Evolutionary conservation across 2,113 vertebrate genomes (phyloP), one percentile per base, ranked within the genome.

Genomic region (Zapornia atra): DNA sequence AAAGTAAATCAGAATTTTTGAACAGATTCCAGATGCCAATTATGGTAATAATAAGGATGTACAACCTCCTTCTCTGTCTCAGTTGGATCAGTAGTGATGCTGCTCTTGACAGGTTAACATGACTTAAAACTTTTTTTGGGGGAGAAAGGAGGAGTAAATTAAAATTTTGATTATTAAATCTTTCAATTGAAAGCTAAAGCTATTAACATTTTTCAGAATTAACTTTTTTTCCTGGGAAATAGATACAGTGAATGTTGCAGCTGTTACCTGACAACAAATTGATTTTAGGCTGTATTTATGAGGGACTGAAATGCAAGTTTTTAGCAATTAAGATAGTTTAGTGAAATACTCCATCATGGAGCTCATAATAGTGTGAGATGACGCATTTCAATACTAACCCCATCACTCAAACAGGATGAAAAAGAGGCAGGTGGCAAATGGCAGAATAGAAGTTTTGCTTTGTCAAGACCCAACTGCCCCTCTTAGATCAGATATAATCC

Each of bases 21-120:
- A 98, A 94, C 80, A 94, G 94, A 97, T 97, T 98, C 95, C 95
- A 98, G 92, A 94, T 96, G 93, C 84, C 97, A 98, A 86, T 98
- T 98, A 97, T 83, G 64, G 79, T 95, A 96, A 97, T 97, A 97
- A 97, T 94, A 83, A 96, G 95, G 80, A 88, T 91, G 95, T 92
- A 89, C 93, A 95, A 86, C 44, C 65, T 94, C 14, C 24, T 86
- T 81, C 86, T 97, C 76, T 96, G 83, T 79, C 72, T 95, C 56
- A 93, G 77, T 59, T 92, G 90, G 64, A 96, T 97, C 90, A 97
- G 86, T 87, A 94, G 69, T 5, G 42, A 71, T 40, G 38, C 5
- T 87, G 14, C 38, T 97, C 28, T 94, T 96, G 88, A 97, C 89
- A 96, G 65, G 82, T 91, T 94, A 94, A 82, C 82, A 77, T 97